A percentile compares a stretch with the other conserved stretches of the same genome.
Conservation (phyloP, 1,140 invertebrate genomes). For the Laupala kohalensis region DNA sequence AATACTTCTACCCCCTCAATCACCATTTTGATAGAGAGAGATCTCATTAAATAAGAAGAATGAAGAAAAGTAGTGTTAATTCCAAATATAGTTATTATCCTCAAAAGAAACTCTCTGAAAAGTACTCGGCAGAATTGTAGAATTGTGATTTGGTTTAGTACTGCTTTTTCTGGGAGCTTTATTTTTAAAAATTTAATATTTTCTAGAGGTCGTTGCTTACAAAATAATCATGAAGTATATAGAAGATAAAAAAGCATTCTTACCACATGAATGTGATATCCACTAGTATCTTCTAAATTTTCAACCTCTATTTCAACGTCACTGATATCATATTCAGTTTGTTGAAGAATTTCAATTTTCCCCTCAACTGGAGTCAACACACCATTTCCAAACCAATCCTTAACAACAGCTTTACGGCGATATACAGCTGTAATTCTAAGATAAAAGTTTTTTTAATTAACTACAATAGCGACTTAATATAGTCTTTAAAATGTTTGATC, state of each 20-base stretch:
- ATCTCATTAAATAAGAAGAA: too few relatives aligned
- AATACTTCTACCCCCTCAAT: too few relatives aligned
- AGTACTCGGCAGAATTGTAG: too few relatives aligned
- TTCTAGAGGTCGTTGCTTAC: too few relatives aligned
- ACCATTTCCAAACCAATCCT: conserved; percentile 77
- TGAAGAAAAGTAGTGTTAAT: too few relatives aligned
- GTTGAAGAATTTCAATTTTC: conserved; percentile 67
- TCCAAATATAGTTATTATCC: too few relatives aligned
- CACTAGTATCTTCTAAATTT: conserved; percentile 49
- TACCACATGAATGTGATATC: conserved; percentile 76
- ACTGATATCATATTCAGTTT: conserved; percentile 71
- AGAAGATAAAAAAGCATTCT: background rate
- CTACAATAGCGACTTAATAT: background rate
- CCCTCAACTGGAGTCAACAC: conserved; percentile 46
- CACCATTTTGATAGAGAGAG: too few relatives aligned
- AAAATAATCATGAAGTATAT: too few relatives aligned
- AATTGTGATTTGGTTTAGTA: too few relatives aligned
- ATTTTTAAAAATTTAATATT: too few relatives aligned
- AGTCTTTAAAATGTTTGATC: background rate
- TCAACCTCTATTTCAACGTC: conserved; percentile 64
- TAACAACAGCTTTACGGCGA: conserved; percentile 67
- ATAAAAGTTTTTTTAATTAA: background rate
- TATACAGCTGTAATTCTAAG: conserved; percentile 30
- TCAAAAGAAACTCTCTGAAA: too few relatives aligned
- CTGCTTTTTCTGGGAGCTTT: too few relatives aligned